Base-by-base conservation (phyloP, 2,113 vertebrate genomes). In the Strigops habroptila region DNA sequence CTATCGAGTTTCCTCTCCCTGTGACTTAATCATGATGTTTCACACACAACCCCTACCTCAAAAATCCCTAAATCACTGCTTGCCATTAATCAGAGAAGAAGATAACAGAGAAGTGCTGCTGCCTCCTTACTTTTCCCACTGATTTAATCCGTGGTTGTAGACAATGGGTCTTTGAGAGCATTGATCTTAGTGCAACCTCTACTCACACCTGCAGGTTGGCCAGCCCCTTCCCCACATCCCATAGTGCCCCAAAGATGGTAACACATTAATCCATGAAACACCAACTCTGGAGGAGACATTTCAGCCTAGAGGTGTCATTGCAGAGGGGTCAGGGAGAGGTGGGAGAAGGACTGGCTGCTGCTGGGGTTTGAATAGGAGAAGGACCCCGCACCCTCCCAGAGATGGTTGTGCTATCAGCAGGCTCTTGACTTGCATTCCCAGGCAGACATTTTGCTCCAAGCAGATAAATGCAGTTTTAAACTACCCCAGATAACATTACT, bases 211-310 rank as follows among this genome's bases (percentile, higher is more conserved):
- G 1, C 30, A 48, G 30, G 49, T 7, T 22, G 18, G 7, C 23
- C 71, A 71, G 13, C 17, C 13, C 44, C 23, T 59, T 88, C 49
- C 49, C 57, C 19, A 2, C 5, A 12, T 31, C 64, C 35, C 2
- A 0, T 16, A 18, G 23, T 44, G 27, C 27, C 35, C 18, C 0
- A 0, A 57, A 15, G 37, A 14, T 5, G 16, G 17, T 4, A 53
- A 41, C 6, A 6, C 0, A 0, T 41, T 41, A 60, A 77, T 14
- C 44, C 49, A 28, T 6, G 39, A 65, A 82, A 35, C 0, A 2
- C 15, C 7, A 27, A 8, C 63, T 46, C 37, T 0, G 0, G 10
- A 63, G 23, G 23, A 31, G 48, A 41, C 13, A 3, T 49, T 80
- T 69, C 53, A 81, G 28, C 30, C 33, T 1, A 0, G 6, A 64